Evolutionary conservation across 2,888 invertebrate species (phyloP), one percentile per base, ranked within the genome.

Genomic region (Agrochola circellaris): DNA sequence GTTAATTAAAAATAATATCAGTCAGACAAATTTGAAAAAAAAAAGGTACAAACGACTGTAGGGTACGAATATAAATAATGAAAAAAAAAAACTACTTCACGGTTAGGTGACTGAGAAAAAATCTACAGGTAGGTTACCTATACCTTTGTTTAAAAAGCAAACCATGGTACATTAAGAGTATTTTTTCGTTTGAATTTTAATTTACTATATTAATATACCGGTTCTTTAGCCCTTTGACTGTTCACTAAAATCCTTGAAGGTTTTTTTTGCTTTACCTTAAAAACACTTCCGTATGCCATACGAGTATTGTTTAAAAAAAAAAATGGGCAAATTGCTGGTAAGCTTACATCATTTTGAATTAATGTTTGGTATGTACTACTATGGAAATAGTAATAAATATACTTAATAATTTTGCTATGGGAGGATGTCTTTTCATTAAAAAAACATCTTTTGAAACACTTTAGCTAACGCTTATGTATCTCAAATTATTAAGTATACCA

Each of bases 151-250:
- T 51, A 34, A 51, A 38, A 62, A 51, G 51, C 17, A n/a, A 26
- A 26, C 38, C 30, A 61, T 42, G 8, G 45, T 58, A n/a, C 9
- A 30, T 7, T 20, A 45, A 20, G n/a, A 30, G 23, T 54, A 60
- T 74, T 75, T 81, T 83, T 76, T 81, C 13, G 56, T 20, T 54
- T 62, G 17, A 72, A 76, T 68, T 75, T 77, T 72, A 70, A 82
- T 77, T 77, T 70, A 64, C 38, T 58, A 26, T 66, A 45, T 58
- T 65, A 65, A 76, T 62, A 72, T 83, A 90, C 91, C 81, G 77
- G 89, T 90, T 89, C 71, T 73, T 72, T 78, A 84, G 90, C 91
- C 91, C 92, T 91, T 91, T 88, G 88, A 78, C 76, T 85, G 83
- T 66, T 85, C 80, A 77, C 66, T 75, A 54, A 72, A 81, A 89